Evolutionary conservation across 2,888 invertebrate genomes (phyloP), one percentile per base, ranked within the genome.

Genomic region (Ditylenchus weischeri): DNA sequence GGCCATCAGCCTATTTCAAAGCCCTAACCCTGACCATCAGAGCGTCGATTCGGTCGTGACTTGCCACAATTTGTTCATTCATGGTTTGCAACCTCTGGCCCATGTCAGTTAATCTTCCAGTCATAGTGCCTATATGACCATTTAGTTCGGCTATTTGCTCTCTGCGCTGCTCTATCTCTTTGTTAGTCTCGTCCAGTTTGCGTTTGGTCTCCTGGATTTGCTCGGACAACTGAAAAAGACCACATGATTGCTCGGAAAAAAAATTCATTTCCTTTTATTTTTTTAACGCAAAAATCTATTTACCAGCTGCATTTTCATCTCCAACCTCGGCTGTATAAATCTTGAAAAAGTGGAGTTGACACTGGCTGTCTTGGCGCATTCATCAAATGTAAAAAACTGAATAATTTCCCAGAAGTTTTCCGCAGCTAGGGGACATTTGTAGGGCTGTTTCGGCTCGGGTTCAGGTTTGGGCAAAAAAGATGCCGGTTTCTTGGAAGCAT

Each of bases 401-500:
- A 54, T 54, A 10, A 54, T 29, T 23, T 54, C 54, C 54, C 54
- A 54, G 29, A 54, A 29, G 54, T 29, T 54, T 29, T 54, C 54
- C 54, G 29, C 43, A 8, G 43, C 43, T 43, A 43, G 8, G 11
- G 15, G 43, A 43, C 43, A 43, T 43, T 43, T 43, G 43, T 43
- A 54, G 7, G 54, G 50, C 50, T 19, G 21, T 6, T 50, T 50
- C 50, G 50, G 50, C 6, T 19, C 50, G 2, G 50, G 50, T 6
- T 50, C 54, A 15, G 21, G 54, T 29, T 54, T 54, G 13, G 54
- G 54, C 43, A 43, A 10, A 54, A 54, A 54, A n/a, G 54, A 15
- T 11, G n/a, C 23, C 5, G 54, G 54, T 21, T 21, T 10, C n/a
- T 54, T 54, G 54, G 54, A 23, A 21, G 29, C 54, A 29, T 54